These are phyloP conservation scores for Cyrtonyx montezumae DNA, from an alignment of 2,113 vertebrate genomes.

Conservation along the genomic window DNA sequence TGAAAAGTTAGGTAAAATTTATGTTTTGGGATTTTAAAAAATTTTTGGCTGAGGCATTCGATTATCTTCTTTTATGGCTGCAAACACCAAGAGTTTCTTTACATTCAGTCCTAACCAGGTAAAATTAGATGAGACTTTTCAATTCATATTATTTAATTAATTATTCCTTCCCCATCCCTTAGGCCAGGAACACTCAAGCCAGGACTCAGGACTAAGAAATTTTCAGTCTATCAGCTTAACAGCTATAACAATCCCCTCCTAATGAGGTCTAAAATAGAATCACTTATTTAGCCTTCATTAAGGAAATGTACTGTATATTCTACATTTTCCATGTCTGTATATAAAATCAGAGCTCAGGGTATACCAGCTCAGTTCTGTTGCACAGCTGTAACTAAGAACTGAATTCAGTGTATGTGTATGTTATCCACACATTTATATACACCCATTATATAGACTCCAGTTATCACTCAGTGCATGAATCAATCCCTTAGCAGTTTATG, in stretches of 20 bases:
- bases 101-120: neutral
- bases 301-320: neutral
- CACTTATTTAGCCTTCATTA: neutral
- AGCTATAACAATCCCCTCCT: neutral
- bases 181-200: neutral
- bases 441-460: neutral
- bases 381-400: neutral
- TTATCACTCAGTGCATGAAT: conserved; percentile 37
- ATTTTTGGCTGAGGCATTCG: neutral
- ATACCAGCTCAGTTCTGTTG: neutral
- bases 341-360: neutral
- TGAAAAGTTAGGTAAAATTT: neutral
- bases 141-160: neutral
- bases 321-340: neutral
- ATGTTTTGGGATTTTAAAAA: neutral
- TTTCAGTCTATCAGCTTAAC: neutral
- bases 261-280: neutral
- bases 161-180: neutral
- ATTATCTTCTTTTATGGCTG: neutral
- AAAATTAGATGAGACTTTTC: neutral
- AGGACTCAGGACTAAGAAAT: neutral
- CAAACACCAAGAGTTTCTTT: neutral
- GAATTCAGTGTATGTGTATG: neutral
- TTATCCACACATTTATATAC: neutral
- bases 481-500: conserved; percentile 61